phyloP scores from a whole-genome alignment of 2,113 vertebrate genomes.

The Pygoscelis adeliae region DNA sequence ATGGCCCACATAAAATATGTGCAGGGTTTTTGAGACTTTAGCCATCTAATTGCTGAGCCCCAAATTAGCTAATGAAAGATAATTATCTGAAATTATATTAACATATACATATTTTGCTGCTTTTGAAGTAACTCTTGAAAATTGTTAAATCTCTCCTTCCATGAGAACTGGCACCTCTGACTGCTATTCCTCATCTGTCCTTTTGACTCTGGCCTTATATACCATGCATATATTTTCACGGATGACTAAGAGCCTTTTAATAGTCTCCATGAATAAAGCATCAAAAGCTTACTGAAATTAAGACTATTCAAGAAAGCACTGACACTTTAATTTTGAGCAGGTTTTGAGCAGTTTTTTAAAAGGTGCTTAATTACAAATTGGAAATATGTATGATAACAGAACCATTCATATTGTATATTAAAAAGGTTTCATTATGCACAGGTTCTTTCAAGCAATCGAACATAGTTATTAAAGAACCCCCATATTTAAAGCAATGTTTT shows the following conservation, averaged over 20 bases:
- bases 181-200: neutral
- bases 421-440: neutral
- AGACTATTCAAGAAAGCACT: slow-evolving; percentile 5
- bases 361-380: slow-evolving; percentile 24
- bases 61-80: neutral
- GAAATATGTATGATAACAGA: neutral
- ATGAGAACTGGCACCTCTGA: neutral
- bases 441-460: neutral
- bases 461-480: neutral
- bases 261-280: neutral
- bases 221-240: neutral
- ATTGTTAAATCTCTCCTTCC: neutral
- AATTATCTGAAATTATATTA: neutral
- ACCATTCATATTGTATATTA: neutral
- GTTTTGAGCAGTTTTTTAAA: neutral
- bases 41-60: neutral
- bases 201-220: neutral
- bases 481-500: neutral
- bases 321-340: slow-evolving; percentile 14
- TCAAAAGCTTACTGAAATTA: slow-evolving; percentile 12
- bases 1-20: neutral
- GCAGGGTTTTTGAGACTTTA: neutral
- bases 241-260: neutral
- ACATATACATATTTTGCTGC: neutral
- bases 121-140: neutral